Conservation (phyloP, 2,113 vertebrate species). For the Phaethornis superciliosus region DNA sequence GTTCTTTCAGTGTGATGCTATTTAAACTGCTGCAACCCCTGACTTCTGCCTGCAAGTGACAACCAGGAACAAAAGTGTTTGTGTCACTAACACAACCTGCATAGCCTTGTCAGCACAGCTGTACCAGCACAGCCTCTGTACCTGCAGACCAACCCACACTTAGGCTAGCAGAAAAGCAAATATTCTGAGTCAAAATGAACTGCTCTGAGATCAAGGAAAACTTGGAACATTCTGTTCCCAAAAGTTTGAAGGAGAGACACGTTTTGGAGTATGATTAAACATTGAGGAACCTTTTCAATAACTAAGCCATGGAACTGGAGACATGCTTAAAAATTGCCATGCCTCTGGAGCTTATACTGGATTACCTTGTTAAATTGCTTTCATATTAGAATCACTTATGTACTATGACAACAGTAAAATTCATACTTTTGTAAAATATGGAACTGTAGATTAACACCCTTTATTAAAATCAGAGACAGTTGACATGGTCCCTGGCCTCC, state of each 20-base stretch:
- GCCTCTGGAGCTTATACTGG: not conserved
- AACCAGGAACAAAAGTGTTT: not conserved
- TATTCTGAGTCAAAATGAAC: not conserved
- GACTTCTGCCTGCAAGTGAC: not conserved
- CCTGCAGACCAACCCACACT: not conserved
- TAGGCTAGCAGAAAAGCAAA: not conserved
- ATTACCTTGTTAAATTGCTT: not conserved
- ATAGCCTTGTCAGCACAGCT: not conserved
- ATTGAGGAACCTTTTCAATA: not conserved
- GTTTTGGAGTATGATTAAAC: not conserved
- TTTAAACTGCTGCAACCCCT: not conserved
- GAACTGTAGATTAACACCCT: not conserved
- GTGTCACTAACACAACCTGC: not conserved
- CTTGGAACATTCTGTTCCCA: not conserved
- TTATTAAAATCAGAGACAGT: not conserved
- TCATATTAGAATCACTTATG: not conserved
- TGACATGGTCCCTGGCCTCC: not conserved
- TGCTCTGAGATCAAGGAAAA: not conserved
- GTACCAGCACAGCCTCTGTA: not conserved
- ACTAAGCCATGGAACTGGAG: not conserved
- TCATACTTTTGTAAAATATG: not conserved
- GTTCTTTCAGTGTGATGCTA: not conserved
- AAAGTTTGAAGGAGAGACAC: not conserved
- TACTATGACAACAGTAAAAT: not conserved
- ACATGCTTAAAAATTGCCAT: not conserved